phyloP scores from a whole-genome alignment of 2,888 invertebrate species.

The Alviniconcha strummeri region DNA sequence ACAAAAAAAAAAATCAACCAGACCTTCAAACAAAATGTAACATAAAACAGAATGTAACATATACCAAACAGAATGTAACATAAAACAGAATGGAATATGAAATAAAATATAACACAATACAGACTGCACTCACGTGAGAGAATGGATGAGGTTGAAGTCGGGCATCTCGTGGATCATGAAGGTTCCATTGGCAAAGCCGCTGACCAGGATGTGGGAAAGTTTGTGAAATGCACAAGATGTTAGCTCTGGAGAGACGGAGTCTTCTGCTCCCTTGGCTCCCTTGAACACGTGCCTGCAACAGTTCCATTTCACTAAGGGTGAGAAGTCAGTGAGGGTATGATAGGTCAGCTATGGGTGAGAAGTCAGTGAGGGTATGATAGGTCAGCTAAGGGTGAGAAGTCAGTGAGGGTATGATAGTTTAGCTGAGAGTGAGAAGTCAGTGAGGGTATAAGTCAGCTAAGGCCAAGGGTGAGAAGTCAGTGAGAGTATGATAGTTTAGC shows the following conservation, averaged over 20 bases:
- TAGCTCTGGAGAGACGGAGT: constrained; percentile 75
- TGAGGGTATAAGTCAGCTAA: too few species aligned
- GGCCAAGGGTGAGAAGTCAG: too few species aligned
- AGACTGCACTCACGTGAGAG: constrained; percentile 75
- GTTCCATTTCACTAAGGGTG: background rate
- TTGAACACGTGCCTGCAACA: constrained; percentile 78
- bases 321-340: too few species aligned
- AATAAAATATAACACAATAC: background rate
- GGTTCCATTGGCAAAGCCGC: constrained; percentile 92
- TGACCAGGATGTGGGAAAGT: constrained; percentile 86
- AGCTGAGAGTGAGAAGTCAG: too few species aligned
- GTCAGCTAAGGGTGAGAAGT: too few species aligned
- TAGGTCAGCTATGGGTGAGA: too few species aligned
- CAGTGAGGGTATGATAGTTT: too few species aligned
- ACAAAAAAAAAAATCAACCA: background rate
- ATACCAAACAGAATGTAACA: background rate
- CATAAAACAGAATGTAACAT: background rate
- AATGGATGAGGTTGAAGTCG: constrained; percentile 93
- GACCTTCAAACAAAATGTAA: background rate
- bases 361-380: too few species aligned
- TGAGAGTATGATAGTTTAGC: too few species aligned
- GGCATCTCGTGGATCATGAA: constrained; percentile 97
- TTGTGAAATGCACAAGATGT: constrained; percentile 90
- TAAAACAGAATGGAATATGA: background rate
- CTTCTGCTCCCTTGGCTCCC: constrained; percentile 53